phyloP scores from a whole-genome alignment of 2,797 vertebrate genomes.

The Cossypha polioptera region DNA sequence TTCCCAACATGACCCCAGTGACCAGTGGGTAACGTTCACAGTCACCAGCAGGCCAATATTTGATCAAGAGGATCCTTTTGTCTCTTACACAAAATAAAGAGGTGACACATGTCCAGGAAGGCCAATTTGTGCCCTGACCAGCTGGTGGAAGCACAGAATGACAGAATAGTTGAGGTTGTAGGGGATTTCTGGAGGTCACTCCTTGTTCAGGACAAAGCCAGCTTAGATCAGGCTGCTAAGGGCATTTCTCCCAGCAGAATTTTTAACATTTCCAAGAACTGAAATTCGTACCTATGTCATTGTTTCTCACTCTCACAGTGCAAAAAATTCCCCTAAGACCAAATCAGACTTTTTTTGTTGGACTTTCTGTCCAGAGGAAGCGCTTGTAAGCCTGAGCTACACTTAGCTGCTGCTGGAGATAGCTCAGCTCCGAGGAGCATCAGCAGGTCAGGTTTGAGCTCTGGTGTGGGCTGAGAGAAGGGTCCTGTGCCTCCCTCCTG shows the following conservation, averaged over 20 bases:
- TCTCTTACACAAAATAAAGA: not conserved
- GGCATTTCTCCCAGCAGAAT: not conserved
- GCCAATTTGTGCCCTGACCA: not conserved
- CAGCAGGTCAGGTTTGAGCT: rapidly evolving
- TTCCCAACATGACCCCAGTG: rapidly evolving
- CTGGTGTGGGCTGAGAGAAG: not conserved
- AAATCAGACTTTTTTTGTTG: not conserved
- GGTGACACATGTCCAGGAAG: not conserved
- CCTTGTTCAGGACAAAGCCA: not conserved
- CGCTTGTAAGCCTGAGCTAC: not conserved
- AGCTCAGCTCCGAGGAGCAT: not conserved
- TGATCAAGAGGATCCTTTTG: not conserved
- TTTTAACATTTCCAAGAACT: not conserved
- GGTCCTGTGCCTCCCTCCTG: not conserved
- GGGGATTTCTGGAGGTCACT: not conserved
- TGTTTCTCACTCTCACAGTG: not conserved
- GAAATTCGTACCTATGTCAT: rapidly evolving
- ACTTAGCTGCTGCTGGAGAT: rapidly evolving
- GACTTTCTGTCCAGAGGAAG: not conserved
- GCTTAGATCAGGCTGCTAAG: not conserved
- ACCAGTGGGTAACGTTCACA: not conserved
- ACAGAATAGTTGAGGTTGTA: not conserved
- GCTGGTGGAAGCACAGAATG: not conserved
- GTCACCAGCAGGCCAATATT: rapidly evolving
- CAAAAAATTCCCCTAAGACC: not conserved